A percentile compares a stretch with the other conserved stretches of the same genome.
Evolutionary conservation across 2,113 vertebrate genomes (phyloP).

Genomic region (Cinclus cinclus): DNA sequence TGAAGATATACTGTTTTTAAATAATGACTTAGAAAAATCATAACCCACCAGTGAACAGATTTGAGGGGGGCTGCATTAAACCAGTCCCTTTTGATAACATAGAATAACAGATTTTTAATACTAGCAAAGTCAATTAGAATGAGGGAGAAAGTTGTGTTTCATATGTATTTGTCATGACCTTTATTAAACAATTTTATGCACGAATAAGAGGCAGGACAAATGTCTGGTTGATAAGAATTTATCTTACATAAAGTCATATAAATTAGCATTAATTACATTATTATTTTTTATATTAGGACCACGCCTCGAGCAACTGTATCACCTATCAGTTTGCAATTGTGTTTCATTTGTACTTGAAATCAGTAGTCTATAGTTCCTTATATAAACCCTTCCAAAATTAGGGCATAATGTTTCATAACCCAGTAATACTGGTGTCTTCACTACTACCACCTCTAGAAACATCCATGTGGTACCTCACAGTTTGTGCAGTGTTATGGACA

Average conservation of each 20-base stretch:
- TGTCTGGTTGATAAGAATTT: not conserved
- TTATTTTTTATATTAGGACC: not conserved
- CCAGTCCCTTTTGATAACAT: not conserved
- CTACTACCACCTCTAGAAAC: not conserved
- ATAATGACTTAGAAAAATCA: not conserved
- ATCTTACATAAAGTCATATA: not conserved
- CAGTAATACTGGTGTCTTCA: not conserved
- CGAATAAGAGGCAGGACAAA: not conserved
- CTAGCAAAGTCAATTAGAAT: not conserved
- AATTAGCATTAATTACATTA: not conserved
- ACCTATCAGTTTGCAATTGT: not conserved
- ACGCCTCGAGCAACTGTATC: not conserved
- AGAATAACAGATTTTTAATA: not conserved
- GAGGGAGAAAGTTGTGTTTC: not conserved
- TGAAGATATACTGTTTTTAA: not conserved
- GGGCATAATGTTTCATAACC: not conserved
- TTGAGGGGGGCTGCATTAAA: not conserved
- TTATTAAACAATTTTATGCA: not conserved
- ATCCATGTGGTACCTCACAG: not conserved
- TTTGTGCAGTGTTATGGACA: not conserved
- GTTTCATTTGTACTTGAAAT: not conserved
- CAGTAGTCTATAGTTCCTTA: not conserved
- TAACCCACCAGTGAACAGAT: not conserved
- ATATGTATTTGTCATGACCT: not conserved
- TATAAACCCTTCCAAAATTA: not conserved